These are phyloP conservation scores for Dugesia japonica DNA, from an alignment of 2,888 invertebrate genomes.

Conservation along the genomic window DNA sequence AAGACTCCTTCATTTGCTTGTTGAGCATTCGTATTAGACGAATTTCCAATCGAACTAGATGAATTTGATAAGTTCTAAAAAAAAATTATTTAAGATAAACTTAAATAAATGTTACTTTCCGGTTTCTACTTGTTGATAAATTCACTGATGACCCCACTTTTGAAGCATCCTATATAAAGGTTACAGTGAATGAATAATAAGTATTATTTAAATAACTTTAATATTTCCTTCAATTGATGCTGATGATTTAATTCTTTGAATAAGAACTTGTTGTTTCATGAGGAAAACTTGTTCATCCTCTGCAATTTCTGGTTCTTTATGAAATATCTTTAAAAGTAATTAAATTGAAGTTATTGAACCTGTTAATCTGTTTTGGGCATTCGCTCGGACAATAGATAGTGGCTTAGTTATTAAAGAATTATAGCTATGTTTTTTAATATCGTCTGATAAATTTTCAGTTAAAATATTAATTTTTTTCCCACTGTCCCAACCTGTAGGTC, in stretches of 20 bases:
- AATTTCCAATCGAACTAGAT: background rate
- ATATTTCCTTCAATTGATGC: background rate
- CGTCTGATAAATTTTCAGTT: constrained; percentile 67
- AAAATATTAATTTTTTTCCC: constrained; percentile 92
- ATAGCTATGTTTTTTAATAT: background rate
- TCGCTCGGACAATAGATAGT: background rate
- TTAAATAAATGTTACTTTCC: too few relatives aligned
- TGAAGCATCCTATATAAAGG: background rate
- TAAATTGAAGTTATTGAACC: too few relatives aligned
- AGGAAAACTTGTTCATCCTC: constrained; percentile 10
- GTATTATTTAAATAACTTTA: background rate
- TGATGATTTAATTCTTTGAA: background rate
- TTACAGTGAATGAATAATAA: background rate
- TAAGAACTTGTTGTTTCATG: background rate
- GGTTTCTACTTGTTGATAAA: background rate
- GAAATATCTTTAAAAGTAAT: too few relatives aligned
- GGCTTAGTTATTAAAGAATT: background rate
- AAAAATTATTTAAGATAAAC: too few relatives aligned
- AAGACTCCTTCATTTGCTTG: constrained; percentile 71
- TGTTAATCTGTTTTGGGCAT: background rate
- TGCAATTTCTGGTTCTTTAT: background rate
- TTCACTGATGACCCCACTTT: background rate
- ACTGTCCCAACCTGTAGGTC: constrained; percentile 95
- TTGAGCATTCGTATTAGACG: background rate
- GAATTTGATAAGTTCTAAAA: background rate